Conservation (phyloP, 1,140 invertebrate species). For the Lanistes nyassanus region DNA sequence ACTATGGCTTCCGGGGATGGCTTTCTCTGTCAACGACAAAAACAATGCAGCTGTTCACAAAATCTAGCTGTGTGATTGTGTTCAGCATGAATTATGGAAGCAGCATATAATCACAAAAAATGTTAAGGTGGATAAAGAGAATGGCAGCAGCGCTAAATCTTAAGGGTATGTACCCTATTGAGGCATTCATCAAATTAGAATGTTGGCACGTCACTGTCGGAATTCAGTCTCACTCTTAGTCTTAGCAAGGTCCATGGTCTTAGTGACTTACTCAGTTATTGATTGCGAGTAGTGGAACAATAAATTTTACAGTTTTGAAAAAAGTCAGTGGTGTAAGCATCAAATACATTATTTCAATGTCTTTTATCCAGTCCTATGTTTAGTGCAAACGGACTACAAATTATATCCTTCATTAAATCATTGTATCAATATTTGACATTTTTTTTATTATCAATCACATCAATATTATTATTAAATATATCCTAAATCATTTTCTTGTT, state of each 20-base stretch:
- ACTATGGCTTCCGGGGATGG: conserved; percentile 20
- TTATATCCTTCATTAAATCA: too few relatives aligned
- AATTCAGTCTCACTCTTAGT: too few relatives aligned
- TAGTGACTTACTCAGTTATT: too few relatives aligned
- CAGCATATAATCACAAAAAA: background rate
- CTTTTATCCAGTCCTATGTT: too few relatives aligned
- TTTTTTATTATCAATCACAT: too few relatives aligned
- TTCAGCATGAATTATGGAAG: background rate
- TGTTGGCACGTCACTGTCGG: background rate
- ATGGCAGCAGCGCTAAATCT: conserved; percentile 29
- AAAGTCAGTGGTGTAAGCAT: too few relatives aligned
- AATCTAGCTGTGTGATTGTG: background rate
- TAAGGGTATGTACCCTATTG: conserved; percentile 9
- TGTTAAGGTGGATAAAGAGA: conserved; percentile 15
- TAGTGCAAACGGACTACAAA: too few relatives aligned
- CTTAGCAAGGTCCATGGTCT: background rate
- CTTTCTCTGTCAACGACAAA: background rate
- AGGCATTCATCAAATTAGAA: background rate
- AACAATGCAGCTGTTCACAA: background rate
- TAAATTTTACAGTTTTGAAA: too few relatives aligned
- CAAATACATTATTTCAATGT: too few relatives aligned
- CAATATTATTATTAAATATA: too few relatives aligned
- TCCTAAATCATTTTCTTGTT: too few relatives aligned
- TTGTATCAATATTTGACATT: too few relatives aligned
- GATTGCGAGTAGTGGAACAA: background rate